Evolutionary conservation across 2,113 vertebrate species (phyloP).

Genomic region (Rhinoptilus africanus): DNA sequence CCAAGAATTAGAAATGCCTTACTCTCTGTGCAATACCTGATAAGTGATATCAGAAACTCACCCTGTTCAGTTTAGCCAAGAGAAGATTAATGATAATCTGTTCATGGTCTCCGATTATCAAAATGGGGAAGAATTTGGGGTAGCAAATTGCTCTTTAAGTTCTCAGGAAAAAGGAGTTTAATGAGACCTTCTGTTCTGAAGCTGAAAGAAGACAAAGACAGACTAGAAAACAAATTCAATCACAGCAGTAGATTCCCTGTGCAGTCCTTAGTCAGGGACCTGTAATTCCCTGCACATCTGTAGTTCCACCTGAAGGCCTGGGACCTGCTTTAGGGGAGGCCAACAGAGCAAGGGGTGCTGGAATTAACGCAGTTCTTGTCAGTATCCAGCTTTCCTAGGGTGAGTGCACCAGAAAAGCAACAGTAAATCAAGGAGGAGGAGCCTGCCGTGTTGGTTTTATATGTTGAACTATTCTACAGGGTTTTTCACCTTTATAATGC

Average conservation of each 20-base stretch:
- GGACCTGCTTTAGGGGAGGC: neutral
- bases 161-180: neutral
- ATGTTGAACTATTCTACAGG: neutral
- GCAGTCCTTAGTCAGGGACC: neutral
- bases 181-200: neutral
- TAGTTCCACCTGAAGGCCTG: neutral
- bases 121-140: neutral
- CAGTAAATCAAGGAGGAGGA: neutral
- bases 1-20: neutral
- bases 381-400: neutral
- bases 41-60: neutral
- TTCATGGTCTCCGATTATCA: neutral
- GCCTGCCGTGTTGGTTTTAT: neutral
- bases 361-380: neutral
- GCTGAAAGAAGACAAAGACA: neutral
- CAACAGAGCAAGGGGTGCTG: neutral
- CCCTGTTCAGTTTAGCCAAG: neutral
- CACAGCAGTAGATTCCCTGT: neutral
- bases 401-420: neutral
- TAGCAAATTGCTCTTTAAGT: neutral
- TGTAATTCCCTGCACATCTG: neutral
- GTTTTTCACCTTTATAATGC: neutral
- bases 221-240: neutral
- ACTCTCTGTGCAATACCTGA: neutral
- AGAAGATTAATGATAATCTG: neutral